phyloP scores from a whole-genome alignment of 2,113 vertebrate genomes.

The Propithecus coquereli region DNA sequence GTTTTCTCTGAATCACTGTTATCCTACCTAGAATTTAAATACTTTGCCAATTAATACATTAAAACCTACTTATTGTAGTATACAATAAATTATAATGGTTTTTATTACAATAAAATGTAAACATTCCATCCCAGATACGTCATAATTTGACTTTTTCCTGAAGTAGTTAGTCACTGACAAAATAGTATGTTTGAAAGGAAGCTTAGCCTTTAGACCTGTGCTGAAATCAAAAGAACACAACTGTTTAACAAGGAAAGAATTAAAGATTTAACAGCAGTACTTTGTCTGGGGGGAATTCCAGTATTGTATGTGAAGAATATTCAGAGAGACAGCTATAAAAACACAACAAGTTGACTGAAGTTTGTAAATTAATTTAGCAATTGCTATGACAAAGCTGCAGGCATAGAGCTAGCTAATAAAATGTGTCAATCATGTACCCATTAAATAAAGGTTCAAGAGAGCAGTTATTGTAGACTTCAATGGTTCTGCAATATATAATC shows the following conservation, averaged over 20 bases:
- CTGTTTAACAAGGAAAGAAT: constrained; percentile 18
- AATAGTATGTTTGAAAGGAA: not conserved
- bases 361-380: constrained; percentile 73
- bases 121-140: not conserved
- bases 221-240: not conserved
- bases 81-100: not conserved
- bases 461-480: constrained; percentile 55
- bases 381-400: constrained; percentile 55
- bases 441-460: constrained; percentile 56
- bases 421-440: constrained; percentile 59
- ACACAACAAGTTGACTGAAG: constrained; percentile 37
- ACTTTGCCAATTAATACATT: not conserved
- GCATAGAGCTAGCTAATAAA: constrained; percentile 67
- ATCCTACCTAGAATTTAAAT: not conserved
- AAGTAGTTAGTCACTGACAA: not conserved
- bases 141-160: not conserved
- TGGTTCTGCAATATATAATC: constrained; percentile 49
- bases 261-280: not conserved
- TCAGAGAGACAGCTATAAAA: constrained; percentile 55
- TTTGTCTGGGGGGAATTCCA: constrained; percentile 7
- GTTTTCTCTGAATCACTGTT: not conserved
- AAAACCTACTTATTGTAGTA: not conserved
- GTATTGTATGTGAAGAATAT: constrained; percentile 23
- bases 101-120: not conserved
- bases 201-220: not conserved